These are phyloP conservation scores for Pelvicachromis taeniatus DNA, from an alignment of 2,113 vertebrate species.

Conservation along the genomic window DNA sequence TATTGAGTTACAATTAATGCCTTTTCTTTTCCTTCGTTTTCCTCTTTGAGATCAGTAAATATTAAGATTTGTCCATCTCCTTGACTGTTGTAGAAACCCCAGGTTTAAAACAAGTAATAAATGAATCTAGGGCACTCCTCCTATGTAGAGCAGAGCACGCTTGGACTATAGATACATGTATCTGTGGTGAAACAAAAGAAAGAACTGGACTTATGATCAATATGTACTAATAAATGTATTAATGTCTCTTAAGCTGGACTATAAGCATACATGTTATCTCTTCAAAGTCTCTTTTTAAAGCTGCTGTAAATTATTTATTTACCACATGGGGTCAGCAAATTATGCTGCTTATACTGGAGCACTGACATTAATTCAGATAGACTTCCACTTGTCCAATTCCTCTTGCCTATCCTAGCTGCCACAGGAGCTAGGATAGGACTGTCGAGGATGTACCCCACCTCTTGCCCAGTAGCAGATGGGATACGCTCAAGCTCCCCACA, in stretches of 20 bases:
- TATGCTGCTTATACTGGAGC: not conserved
- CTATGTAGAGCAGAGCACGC: not conserved
- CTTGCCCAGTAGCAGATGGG: not conserved
- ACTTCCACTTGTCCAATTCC: not conserved
- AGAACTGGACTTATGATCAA: not conserved
- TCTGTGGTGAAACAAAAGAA: not conserved
- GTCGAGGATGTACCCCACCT: not conserved
- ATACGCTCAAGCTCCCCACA: not conserved
- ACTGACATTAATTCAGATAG: not conserved
- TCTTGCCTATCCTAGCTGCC: not conserved
- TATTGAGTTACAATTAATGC: not conserved
- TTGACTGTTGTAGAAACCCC: not conserved
- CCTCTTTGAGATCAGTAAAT: not conserved
- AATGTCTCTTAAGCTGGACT: not conserved
- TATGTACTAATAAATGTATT: not conserved
- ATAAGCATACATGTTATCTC: not conserved
- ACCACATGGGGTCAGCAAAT: not conserved
- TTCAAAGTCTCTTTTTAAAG: not conserved
- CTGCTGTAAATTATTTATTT: not conserved
- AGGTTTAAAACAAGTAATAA: not conserved
- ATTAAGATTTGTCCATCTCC: not conserved
- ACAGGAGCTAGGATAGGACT: not conserved
- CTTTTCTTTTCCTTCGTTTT: not conserved
- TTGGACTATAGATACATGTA: too few species aligned
- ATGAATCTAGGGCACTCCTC: not conserved